Percentiles rank a stretch among this genome's conserved stretches.
These are phyloP conservation scores for Gasterosteus aculeatus DNA, from an alignment of 2,113 vertebrate species.

Conservation along the genomic window DNA sequence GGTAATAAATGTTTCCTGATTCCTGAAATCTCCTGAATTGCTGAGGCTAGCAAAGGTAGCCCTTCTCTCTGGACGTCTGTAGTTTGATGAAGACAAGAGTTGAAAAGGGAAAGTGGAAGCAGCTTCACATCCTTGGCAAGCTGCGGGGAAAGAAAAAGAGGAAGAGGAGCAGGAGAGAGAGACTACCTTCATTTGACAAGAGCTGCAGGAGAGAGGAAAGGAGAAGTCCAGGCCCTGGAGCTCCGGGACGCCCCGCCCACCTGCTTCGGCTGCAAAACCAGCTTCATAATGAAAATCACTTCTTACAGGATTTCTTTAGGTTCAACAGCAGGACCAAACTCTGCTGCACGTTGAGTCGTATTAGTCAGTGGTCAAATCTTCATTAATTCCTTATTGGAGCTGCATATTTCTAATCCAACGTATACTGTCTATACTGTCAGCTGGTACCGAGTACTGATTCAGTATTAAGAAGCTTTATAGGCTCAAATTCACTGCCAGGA, in stretches of 20 bases:
- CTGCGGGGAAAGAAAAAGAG: slow-evolving; percentile 44
- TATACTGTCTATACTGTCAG: neutral
- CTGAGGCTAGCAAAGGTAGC: slow-evolving; percentile 30
- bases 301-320: slow-evolving; percentile 29
- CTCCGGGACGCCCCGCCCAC: slow-evolving; percentile 47
- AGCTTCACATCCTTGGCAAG: slow-evolving; percentile 36
- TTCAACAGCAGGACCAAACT: slow-evolving; percentile 5
- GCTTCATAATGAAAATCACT: slow-evolving; percentile 36
- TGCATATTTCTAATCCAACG: neutral
- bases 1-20: too few relatives aligned
- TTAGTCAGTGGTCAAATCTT: neutral
- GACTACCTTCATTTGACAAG: slow-evolving; percentile 14
- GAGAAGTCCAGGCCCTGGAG: slow-evolving; percentile 36
- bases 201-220: slow-evolving; percentile 22
- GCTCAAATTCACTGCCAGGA: neutral
- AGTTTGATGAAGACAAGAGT: slow-evolving; percentile 21
- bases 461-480: neutral
- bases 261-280: slow-evolving; percentile 46
- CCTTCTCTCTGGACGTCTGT: neutral
- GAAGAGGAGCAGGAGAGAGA: neutral
- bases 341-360: neutral
- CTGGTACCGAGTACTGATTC: neutral
- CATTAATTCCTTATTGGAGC: neutral
- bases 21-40: slow-evolving; percentile 13
- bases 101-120: slow-evolving; percentile 40